Evolutionary conservation across 2,797 vertebrate species (phyloP), one percentile per base, ranked within the genome.

Genomic region (Tamandua tetradactyla): DNA sequence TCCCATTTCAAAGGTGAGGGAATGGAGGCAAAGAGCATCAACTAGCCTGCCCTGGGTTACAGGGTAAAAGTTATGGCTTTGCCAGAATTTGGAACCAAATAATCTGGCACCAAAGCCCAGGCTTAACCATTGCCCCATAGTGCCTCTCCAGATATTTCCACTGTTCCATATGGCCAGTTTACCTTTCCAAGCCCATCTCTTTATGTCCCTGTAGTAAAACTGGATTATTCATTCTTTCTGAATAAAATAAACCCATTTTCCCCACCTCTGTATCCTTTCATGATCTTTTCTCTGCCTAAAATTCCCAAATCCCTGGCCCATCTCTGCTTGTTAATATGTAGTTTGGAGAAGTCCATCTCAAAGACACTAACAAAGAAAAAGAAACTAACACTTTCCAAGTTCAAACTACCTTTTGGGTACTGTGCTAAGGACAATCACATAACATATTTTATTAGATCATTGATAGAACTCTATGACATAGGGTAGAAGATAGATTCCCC

Each of bases 101-200:
- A 20, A 64, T 32, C 20, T 25, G 55, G 35, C 44, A 71, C n/a
- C 40, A 27, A 14, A 83, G 35, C 30, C 47, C n/a, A 14, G 66
- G 11, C 30, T 62, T 20, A 17, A 44, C 44, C 5, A 10, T 3
- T 0, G 12, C 0, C 55, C 32, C 32, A 3, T 0, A 22, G 49
- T 76, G 49, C 30, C 22, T 25, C 42, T 71, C 68, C 69, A 87
- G 42, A 40, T 7, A 8, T 23, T 20, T 7, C 68, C 9, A 3
- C 1, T 11, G 3, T 40, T 64, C 42, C 30, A 1, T 17, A 7
- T 8, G 55, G 18, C 55, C 82, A 40, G 0, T 18, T 66, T 49
- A 57, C 49, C n/a, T 61, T 85, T 62, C 6, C 57, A 84, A 57
- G 14, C 23, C 52, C 11, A 7, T 69, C n/a, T 59, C 40, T 79